Evolutionary conservation across 2,797 vertebrate genomes (phyloP).

Genomic region (Hypotaenidia okinawae): DNA sequence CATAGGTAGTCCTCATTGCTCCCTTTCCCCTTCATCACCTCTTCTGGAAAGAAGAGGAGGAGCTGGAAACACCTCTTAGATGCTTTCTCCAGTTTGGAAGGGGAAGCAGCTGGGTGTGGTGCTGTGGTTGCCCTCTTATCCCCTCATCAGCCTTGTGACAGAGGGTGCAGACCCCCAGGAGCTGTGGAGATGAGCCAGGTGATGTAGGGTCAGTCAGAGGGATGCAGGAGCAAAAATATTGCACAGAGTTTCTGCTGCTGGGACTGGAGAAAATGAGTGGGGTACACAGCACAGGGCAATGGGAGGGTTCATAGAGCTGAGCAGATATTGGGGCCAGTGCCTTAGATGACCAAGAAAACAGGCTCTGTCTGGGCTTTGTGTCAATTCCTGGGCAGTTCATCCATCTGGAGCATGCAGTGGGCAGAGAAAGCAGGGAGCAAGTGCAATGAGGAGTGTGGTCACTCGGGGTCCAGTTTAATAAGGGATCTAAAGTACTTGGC

Average conservation of each 20-base stretch:
- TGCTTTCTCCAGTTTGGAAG: neutral
- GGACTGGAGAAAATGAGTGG: neutral
- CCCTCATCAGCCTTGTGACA: neutral
- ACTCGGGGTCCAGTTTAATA: neutral
- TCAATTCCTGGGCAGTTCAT: neutral
- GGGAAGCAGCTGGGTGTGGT: neutral
- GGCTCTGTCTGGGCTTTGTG: neutral
- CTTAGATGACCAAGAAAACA: neutral
- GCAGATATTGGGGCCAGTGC: neutral
- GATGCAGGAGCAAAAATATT: neutral
- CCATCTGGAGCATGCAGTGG: neutral
- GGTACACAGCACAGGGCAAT: too few relatives aligned
- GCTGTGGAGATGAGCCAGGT: neutral
- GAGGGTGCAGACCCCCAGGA: neutral
- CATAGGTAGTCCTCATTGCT: neutral
- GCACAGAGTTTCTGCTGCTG: neutral
- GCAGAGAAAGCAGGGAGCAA: neutral
- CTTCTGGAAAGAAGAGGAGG: neutral
- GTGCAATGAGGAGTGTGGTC: neutral
- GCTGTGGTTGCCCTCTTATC: neutral
- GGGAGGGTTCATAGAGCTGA: neutral
- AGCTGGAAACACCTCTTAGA: neutral
- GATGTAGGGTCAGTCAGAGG: neutral
- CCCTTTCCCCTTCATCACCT: neutral
- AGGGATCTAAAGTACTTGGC: neutral